A percentile compares a stretch with the other conserved stretches of the same genome.
phyloP scores from a whole-genome alignment of 2,888 invertebrate species.

The Acrobasis suavella region DNA sequence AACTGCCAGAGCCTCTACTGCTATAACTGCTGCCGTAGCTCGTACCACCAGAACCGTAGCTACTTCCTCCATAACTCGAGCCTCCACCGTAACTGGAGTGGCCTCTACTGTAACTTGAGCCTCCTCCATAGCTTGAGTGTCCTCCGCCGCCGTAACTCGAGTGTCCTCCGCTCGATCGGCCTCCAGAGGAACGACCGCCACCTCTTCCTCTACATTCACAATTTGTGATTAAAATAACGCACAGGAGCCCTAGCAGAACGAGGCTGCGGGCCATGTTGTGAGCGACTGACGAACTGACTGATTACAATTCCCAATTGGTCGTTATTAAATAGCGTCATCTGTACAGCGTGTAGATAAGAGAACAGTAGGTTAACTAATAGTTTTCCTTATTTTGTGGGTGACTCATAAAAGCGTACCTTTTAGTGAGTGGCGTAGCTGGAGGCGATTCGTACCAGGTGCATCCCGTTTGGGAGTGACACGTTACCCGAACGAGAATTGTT shows the following conservation, averaged over 20 bases:
- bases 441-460: too few species aligned
- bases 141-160: not conserved
- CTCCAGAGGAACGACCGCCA: not conserved
- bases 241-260: conserved; percentile 10
- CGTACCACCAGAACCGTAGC: not conserved
- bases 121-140: not conserved
- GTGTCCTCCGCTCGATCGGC: not conserved
- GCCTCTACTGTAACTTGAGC: not conserved
- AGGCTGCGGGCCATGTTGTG: conserved; percentile 11
- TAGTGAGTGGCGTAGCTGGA: too few species aligned
- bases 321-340: conserved; percentile 1
- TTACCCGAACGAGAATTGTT: too few species aligned
- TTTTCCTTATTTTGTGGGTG: too few species aligned
- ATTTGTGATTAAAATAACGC: conserved; percentile 1
- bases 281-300: conserved; percentile 1
- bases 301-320: conserved; percentile 5
- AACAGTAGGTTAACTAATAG: not conserved
- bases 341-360: not conserved
- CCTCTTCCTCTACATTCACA: conserved; percentile 9
- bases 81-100: conserved; percentile 5
- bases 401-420: too few species aligned
- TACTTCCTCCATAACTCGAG: conserved; percentile 3
- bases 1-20: not conserved
- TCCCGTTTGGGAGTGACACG: too few species aligned
- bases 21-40: not conserved